Base-by-base conservation (phyloP, 2,888 invertebrate genomes). In the Dryobota labecula region DNA sequence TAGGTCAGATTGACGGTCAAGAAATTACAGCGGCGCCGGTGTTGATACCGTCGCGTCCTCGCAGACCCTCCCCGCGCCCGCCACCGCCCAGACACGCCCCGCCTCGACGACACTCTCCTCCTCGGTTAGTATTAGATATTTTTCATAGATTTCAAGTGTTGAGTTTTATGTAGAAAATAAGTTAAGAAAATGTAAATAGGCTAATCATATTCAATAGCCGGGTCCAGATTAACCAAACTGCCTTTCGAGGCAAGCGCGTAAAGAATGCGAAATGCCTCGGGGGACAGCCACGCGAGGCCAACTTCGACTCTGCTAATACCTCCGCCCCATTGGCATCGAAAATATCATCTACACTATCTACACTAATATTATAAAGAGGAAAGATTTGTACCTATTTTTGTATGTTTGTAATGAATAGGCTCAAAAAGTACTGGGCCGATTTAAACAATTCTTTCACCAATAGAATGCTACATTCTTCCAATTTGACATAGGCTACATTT, bases 21-120 rank as follows among this genome's bases (percentile, higher is more conserved):
- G 99, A 99, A 95, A 98, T 99, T 66, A 98, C 99, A 33, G 99
- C 98, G 45, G 98, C 99, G 51, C 98, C 99, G n/a, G 99, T 99
- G 76, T 95, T 99, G 90, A 96, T 98, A 65, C 98, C 97, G 53
- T 86, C 94, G 67, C 97, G 97, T 78, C 97, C 97, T 74, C 96
- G 97, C 73, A 94, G 96, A 0, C 96, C 96, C 0, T 96, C 97
- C 60, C 97, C 96, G 82, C 94, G 96, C 30, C 96, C 96, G 61
- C 91, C 90, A 82, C 96, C 96, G 82, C 97, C 96, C 58, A 93
- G 97, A 54, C 96, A 97, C 75, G 96, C 96, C 47, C 96, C 96
- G 63, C 93, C 96, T 47, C 94, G 97, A 86, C 94, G 97, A 80
- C 95, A 94, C 89, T 95, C 96, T 61, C 96, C 96, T 76, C 96